Base-by-base conservation (phyloP, 2,113 vertebrate species). In the Cathartes aura region DNA sequence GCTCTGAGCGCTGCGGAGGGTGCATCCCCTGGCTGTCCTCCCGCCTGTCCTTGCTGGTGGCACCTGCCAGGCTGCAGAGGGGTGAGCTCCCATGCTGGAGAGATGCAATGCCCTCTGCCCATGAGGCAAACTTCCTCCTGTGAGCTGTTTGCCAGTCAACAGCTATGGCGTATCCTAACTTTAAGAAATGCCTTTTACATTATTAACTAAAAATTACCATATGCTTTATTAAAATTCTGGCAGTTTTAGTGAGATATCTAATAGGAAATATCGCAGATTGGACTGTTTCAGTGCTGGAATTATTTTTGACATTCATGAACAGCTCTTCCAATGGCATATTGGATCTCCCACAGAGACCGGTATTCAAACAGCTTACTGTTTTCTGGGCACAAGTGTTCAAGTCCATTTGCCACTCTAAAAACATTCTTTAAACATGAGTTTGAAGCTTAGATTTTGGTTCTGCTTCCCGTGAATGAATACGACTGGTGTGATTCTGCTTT, bases 1-100 rank as follows among this genome's bases (percentile, higher is more conserved):
- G 53, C 32, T 78, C 48, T 17, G 43, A 38, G 40, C 1, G 0
- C 38, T 26, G 10, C 0, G 0, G 24, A 12, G n/a, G 42, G 15
- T 5, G 6, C 0, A 0, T 18, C 13, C 45, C 59, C 7, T 2
- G 15, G 17, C 34, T 19, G 8, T 19, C 50, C 30, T 74, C 50
- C 40, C 13, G 9, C 12, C 18, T 12, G 13, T 21, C 42, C 52
- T 70, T 36, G 20, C 30, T 60, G 60, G 30, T 53, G 64, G 52
- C 60, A 47, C 43, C 58, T 71, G 43, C 27, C 64, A 34, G 52
- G 17, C 38, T 63, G 50, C 62, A 47, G 36, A 60, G 52, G 10
- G 14, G 11, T 10, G 36, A 79, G 42, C 34, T 71, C 26, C 53
- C 8, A 3, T 19, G n/a, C 34, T 22, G 4, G 66, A 55, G 40